These are phyloP conservation scores for Volucella zonaria DNA, from an alignment of 2,888 invertebrate genomes.

Conservation along the genomic window DNA sequence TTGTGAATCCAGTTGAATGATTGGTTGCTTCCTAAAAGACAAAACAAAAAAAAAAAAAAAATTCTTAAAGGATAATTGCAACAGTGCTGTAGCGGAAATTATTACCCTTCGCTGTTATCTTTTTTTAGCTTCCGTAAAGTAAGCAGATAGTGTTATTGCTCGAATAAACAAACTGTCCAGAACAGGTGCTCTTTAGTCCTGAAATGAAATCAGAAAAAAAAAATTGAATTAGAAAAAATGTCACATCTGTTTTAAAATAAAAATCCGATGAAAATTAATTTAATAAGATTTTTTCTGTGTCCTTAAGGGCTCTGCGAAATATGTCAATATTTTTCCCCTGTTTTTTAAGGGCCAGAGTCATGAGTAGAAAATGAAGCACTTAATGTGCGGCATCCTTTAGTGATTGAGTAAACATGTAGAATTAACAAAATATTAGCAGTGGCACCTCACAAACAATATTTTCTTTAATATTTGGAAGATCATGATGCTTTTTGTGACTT, in stretches of 20 bases:
- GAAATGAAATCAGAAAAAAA: conserved; percentile 6
- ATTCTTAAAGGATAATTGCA: conserved; percentile 45
- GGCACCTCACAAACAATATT: too few species aligned
- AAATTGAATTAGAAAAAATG: conserved; percentile 15
- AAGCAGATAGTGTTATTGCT: conserved; percentile 50
- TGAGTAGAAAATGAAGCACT: too few species aligned
- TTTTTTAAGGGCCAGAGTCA: too few species aligned
- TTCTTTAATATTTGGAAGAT: too few species aligned
- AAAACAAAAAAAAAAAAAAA: conserved; percentile 3
- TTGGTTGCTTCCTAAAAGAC: conserved; percentile 35
- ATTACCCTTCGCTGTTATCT: conserved; percentile 44
- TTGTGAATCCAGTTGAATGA: conserved; percentile 47
- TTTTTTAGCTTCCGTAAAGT: conserved; percentile 31
- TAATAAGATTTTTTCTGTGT: conserved; percentile 7
- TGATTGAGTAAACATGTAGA: too few species aligned
- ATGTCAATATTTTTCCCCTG: too few species aligned
- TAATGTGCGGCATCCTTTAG: too few species aligned
- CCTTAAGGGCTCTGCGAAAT: too few species aligned
- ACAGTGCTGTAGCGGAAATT: conserved; percentile 47
- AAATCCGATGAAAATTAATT: conserved; percentile 2
- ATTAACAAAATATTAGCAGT: too few species aligned
- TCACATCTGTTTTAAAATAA: conserved; percentile 10
- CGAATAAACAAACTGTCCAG: conserved; percentile 42
- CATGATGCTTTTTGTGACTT: too few species aligned
- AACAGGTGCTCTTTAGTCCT: conserved; percentile 58